These are phyloP conservation scores for Trimorus sp. DNA, from an alignment of 2,888 invertebrate species.

Conservation along the genomic window DNA sequence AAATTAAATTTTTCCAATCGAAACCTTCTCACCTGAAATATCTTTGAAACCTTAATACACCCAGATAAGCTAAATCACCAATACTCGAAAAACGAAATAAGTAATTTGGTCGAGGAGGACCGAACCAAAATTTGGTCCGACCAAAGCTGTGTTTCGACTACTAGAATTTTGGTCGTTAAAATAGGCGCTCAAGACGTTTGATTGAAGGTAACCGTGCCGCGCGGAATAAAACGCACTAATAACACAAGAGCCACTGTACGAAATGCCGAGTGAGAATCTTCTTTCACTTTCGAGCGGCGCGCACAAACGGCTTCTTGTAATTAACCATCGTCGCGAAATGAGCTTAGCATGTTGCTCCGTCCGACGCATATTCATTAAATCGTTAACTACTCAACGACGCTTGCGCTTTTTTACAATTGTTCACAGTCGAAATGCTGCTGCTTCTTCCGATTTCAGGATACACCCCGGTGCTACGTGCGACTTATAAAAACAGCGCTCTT, in stretches of 20 bases:
- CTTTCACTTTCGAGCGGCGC: conserved; percentile 61
- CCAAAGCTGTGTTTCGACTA: too few relatives aligned
- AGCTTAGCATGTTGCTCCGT: conserved; percentile 52
- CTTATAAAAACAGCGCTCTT: conserved; percentile 7
- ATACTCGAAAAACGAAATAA: too few relatives aligned
- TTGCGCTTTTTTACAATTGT: conserved; percentile 61
- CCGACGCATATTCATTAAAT: conserved; percentile 64
- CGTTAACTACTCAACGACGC: conserved; percentile 61
- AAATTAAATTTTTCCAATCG: too few relatives aligned
- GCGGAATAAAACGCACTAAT: conserved; percentile 38
- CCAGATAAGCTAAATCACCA: too few relatives aligned
- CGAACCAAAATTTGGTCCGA: too few relatives aligned
- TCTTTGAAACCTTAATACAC: too few relatives aligned
- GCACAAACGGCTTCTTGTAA: conserved; percentile 63
- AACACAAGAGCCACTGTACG: conserved; percentile 42
- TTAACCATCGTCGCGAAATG: conserved; percentile 62
- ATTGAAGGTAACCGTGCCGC: conserved; percentile 41
- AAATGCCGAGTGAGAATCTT: conserved; percentile 58
- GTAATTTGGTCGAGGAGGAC: too few relatives aligned
- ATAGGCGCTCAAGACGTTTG: conserved; percentile 36
- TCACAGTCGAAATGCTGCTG: conserved; percentile 49
- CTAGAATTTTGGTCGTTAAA: conserved; percentile 9
- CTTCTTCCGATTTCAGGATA: conserved; percentile 36
- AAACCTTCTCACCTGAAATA: too few relatives aligned
- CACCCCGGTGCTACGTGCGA: neutral